phyloP scores from a whole-genome alignment of 2,888 invertebrate genomes.

The Trachelus troglodyta region DNA sequence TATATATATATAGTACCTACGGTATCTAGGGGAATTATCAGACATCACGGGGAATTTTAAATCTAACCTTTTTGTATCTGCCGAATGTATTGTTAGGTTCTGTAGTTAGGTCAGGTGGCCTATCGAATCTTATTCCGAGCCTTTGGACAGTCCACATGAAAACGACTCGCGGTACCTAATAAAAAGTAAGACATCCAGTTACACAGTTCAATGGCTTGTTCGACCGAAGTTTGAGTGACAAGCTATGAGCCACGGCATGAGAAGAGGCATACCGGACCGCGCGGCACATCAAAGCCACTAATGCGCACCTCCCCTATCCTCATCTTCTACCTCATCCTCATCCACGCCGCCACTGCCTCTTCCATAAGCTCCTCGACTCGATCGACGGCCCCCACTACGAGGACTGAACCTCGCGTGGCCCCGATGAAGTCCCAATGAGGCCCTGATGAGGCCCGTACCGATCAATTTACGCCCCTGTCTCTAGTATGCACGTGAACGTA shows the following conservation, averaged over 20 bases:
- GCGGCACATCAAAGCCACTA: constrained; percentile 62
- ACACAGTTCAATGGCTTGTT: constrained; percentile 58
- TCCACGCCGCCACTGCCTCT: background rate
- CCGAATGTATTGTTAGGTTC: background rate
- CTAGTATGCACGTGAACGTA: background rate
- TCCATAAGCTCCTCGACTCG: background rate
- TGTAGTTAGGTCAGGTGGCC: background rate
- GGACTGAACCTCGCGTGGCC: constrained; percentile 11
- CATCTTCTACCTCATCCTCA: constrained; percentile 14
- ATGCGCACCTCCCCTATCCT: constrained; percentile 37
- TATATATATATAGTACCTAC: no score
- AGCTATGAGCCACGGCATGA: constrained; percentile 55
- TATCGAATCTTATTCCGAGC: background rate
- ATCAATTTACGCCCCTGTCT: background rate
- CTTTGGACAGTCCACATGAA: constrained; percentile 16
- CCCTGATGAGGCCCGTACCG: constrained; percentile 2
- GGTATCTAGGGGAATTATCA: background rate
- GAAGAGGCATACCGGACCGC: constrained; percentile 41
- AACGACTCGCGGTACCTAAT: constrained; percentile 24
- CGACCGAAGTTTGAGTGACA: constrained; percentile 57
- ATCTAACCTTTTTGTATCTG: background rate
- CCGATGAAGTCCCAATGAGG: constrained; percentile 5
- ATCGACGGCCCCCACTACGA: background rate
- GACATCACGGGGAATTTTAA: background rate
- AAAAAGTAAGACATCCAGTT: constrained; percentile 44